Base-by-base conservation (phyloP, 2,113 vertebrate genomes). In the Coregonus clupeaformis region DNA sequence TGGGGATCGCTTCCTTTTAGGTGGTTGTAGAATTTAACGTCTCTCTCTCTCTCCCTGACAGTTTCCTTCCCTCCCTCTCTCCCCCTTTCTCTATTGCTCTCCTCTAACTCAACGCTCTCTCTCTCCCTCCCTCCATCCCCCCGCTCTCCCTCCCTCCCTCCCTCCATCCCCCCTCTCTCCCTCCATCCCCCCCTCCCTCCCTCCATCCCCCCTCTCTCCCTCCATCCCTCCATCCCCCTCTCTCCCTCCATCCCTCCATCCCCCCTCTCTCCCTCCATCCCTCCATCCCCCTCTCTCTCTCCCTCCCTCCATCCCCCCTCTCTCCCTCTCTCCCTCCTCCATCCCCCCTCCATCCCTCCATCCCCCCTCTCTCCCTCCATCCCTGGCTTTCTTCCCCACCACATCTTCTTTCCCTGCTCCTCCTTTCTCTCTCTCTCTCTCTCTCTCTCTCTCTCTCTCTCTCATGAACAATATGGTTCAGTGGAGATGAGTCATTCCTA, bases 401-500 rank as follows among this genome's bases (percentile, higher is more conserved):
- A 12, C 12, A 18, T 47, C 2, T 27, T 27, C 27, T 27, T 2
- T 27, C 27, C 27, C 1, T 27, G 27, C 27, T 27, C 27, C 27
- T 27, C 27, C 27, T 60, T 18, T 60, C n/a, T 12, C 68, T 69
- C 42, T 20, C 66, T 45, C n/a, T 42, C 66, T 68, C 66, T 16
- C 66, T 69, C 36, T 45, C 20, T 69, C 42, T 11, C 67, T 47
- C 6, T 18, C 66, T 68, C 66, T 27, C 27, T 27, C 67, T 36
- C 32, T 36, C 30, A 42, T 42, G 36, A 42, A 2, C 20, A n/a
- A 6, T 4, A 29, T 18, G 72, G 24, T 3, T 36, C 55, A 60
- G 52, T n/a, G 25, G 24, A 30, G 52, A 71, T 67, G 72, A 76
- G 66, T 70, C 25, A 62, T 75, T 70, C 47, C 55, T 72, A 76